Conservation (phyloP, 2,888 invertebrate species). For the Oscheius sp. region DNA sequence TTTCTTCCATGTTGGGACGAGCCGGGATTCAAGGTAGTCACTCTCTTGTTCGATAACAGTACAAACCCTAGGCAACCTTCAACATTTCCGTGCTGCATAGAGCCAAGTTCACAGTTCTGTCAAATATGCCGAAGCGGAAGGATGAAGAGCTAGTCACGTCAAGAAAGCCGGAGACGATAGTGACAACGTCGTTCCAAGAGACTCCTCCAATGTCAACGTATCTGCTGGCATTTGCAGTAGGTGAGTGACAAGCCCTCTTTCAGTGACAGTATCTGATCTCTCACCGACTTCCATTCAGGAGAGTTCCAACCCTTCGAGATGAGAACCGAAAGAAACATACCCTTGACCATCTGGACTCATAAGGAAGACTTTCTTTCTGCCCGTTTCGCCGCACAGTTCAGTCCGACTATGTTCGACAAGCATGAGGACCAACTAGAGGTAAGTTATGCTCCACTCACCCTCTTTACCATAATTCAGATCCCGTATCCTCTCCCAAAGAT, state of each 20-base stretch:
- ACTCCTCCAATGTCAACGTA: constrained; percentile 76
- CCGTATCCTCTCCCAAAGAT: constrained; percentile 70
- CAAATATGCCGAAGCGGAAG: constrained; percentile 49
- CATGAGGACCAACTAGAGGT: constrained; percentile 67
- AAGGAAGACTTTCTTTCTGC: constrained; percentile 58
- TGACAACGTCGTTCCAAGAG: constrained; percentile 64
- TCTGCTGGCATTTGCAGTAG: constrained; percentile 73
- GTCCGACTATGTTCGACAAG: constrained; percentile 66
- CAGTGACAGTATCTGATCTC: too few relatives aligned
- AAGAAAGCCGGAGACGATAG: constrained; percentile 13
- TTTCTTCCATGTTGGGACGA: constrained; percentile 72
- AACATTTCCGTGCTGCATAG: constrained; percentile 62
- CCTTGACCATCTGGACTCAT: constrained; percentile 66
- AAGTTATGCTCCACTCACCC: not conserved
- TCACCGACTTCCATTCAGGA: constrained; percentile 43
- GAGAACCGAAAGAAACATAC: constrained; percentile 63
- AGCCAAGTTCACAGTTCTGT: constrained; percentile 44
- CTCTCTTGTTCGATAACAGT: not conserved
- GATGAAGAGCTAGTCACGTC: constrained; percentile 4
- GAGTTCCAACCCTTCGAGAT: constrained; percentile 66
- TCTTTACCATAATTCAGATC: constrained; percentile 41
- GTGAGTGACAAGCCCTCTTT: constrained; percentile 41
- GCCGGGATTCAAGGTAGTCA: constrained; percentile 58
- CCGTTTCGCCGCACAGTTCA: constrained; percentile 67
- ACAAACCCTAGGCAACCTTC: constrained; percentile 57